Percentiles rank a stretch among this genome's conserved stretches.
phyloP scores from a whole-genome alignment of 2,113 vertebrate species.

The Hemichromis elongatus region DNA sequence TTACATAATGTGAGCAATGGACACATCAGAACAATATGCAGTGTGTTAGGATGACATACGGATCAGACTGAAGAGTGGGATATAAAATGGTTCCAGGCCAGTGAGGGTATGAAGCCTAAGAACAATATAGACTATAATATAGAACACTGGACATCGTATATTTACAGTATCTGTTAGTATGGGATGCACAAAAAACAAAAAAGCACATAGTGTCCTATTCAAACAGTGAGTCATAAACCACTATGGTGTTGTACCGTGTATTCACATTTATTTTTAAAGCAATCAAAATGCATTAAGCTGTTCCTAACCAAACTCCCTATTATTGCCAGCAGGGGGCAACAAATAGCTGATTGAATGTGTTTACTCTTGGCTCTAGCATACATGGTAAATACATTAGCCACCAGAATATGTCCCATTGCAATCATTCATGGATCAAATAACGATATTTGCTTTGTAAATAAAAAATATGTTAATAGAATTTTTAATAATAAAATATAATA shows the following conservation, averaged over 20 bases:
- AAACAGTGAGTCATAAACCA: neutral
- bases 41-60: too few relatives aligned
- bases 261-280: neutral
- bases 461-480: neutral
- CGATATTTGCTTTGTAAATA: neutral
- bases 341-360: neutral
- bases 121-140: neutral
- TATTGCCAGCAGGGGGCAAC: constrained; percentile 32
- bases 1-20: too few relatives aligned
- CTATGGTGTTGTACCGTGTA: neutral
- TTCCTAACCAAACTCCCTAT: neutral
- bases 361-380: neutral
- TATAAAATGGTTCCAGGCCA: too few relatives aligned
- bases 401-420: neutral
- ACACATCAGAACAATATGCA: too few relatives aligned
- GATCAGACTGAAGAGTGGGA: too few relatives aligned
- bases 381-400: neutral
- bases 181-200: neutral
- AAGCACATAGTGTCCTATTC: neutral
- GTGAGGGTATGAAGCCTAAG: too few relatives aligned
- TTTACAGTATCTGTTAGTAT: neutral
- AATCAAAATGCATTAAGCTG: neutral
- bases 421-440: neutral
- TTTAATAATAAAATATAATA: neutral
- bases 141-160: neutral